These are phyloP conservation scores for Microctonus aethiopoides DNA, from an alignment of 2,888 invertebrate genomes.

Conservation along the genomic window DNA sequence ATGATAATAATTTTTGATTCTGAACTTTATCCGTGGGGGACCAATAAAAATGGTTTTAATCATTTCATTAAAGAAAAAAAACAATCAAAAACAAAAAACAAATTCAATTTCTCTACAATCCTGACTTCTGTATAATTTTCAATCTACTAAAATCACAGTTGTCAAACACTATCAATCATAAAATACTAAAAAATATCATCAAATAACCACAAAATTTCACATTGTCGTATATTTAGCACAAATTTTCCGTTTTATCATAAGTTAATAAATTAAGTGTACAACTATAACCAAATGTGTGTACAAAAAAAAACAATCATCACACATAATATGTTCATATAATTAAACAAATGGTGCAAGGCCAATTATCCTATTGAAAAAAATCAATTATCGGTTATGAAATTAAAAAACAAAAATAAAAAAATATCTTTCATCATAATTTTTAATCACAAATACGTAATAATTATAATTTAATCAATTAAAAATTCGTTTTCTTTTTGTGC, in stretches of 20 bases:
- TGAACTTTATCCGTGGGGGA: neutral
- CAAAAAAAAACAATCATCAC: too few species aligned
- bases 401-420: neutral
- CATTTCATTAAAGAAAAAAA: conserved; percentile 1
- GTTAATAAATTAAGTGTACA: neutral
- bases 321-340: too few species aligned
- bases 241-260: too few species aligned
- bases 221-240: too few species aligned
- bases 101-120: too few species aligned
- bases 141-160: neutral
- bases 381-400: too few species aligned
- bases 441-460: neutral
- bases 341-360: too few species aligned
- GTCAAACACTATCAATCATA: too few species aligned
- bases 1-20: conserved; percentile 5
- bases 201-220: neutral
- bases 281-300: too few species aligned
- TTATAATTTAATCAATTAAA: conserved; percentile 11
- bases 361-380: too few species aligned
- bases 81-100: neutral
- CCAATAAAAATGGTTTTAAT: conserved; percentile 16
- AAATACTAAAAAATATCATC: too few species aligned
- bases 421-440: neutral
- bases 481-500: conserved; percentile 53
- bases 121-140: too few species aligned